phyloP scores from a whole-genome alignment of 2,113 vertebrate genomes.

The Lagenorhynchus albirostris region DNA sequence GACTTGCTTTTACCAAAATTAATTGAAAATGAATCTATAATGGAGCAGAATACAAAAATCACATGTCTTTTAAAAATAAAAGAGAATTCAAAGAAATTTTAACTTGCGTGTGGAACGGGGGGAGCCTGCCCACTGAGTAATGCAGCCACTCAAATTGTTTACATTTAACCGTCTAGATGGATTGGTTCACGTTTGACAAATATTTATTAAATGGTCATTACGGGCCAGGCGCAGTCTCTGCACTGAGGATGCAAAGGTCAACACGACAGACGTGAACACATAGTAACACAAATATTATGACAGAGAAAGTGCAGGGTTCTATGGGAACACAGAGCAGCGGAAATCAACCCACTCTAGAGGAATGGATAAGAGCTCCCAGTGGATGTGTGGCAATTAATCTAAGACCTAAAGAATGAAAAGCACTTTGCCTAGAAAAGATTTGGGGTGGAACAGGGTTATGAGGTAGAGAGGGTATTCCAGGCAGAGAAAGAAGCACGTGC shows the following conservation, averaged over 20 bases:
- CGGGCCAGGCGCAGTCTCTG: no score
- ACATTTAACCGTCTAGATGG: neutral
- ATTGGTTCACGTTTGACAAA: neutral
- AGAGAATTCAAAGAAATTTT: neutral
- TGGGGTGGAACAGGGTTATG: neutral
- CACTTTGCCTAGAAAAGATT: neutral
- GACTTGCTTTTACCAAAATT: neutral
- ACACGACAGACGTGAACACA: neutral
- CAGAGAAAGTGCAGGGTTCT: neutral
- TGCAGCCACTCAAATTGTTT: neutral
- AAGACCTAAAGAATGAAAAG: neutral
- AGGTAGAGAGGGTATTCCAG: neutral
- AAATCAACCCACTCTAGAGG: neutral
- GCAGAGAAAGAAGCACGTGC: neutral
- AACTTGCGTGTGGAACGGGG: no score
- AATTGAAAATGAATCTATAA: neutral
- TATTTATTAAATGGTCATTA: neutral
- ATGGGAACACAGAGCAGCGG: neutral
- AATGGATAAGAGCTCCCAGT: neutral
- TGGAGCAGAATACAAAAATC: neutral
- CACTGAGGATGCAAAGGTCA: neutral
- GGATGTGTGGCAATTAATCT: neutral
- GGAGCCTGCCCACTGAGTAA: neutral
- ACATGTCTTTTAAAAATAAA: neutral
- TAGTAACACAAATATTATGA: neutral